These are phyloP conservation scores for Coecobrya sp. DNA, from an alignment of 2,888 invertebrate species.

Conservation along the genomic window DNA sequence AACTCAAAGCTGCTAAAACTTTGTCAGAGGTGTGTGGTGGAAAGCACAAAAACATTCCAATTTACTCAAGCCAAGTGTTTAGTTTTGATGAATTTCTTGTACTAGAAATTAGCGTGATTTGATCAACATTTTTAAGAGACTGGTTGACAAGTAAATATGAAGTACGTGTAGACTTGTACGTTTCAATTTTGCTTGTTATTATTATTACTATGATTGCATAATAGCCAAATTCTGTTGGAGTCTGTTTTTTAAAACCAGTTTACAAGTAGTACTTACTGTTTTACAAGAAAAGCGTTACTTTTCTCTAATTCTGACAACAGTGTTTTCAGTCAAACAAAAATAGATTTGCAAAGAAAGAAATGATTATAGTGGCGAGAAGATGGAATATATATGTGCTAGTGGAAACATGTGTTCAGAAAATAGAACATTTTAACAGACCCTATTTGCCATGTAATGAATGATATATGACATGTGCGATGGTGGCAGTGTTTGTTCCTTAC, in stretches of 20 bases:
- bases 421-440: slow-evolving; percentile 71
- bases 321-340: slow-evolving; percentile 61
- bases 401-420: slow-evolving; percentile 68
- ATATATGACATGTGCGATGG: slow-evolving; percentile 72
- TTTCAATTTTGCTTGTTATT: neutral
- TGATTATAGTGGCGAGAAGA: neutral
- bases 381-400: slow-evolving; percentile 27
- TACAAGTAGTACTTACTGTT: neutral
- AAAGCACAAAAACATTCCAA: neutral
- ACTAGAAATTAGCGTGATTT: neutral
- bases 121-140: neutral
- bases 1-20: neutral
- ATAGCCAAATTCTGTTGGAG: neutral
- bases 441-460: slow-evolving; percentile 76
- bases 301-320: slow-evolving; percentile 32
- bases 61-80: neutral
- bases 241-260: neutral
- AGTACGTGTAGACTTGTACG: neutral
- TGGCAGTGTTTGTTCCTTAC: slow-evolving; percentile 39
- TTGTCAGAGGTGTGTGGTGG: neutral
- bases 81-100: neutral
- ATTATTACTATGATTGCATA: neutral
- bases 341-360: slow-evolving; percentile 58
- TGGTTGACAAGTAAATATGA: neutral
- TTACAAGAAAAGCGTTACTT: slow-evolving; percentile 19